These are phyloP conservation scores for Azorinus chamasolen DNA, from an alignment of 2,888 invertebrate genomes.

Conservation along the genomic window DNA sequence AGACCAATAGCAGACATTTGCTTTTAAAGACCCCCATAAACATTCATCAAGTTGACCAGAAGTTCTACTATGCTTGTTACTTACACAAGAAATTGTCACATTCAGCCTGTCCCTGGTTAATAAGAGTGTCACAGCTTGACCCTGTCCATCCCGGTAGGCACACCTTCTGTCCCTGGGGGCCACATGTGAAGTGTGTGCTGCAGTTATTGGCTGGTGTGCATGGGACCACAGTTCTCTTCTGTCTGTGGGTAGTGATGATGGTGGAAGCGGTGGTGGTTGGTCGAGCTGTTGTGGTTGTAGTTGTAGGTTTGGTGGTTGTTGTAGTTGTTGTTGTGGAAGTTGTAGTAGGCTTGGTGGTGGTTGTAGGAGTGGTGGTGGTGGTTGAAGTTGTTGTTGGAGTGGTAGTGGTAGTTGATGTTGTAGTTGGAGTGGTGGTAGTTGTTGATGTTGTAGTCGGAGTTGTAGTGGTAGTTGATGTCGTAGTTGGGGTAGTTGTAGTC, in stretches of 20 bases:
- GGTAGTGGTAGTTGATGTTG: background rate
- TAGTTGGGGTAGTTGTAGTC: conserved; percentile 22
- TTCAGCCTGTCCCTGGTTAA: conserved; percentile 54
- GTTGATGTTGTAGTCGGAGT: conserved; percentile 4
- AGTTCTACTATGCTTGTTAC: no score
- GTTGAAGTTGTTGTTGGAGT: background rate
- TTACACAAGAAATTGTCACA: conserved; percentile 66
- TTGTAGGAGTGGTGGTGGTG: background rate
- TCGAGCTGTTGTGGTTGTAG: background rate
- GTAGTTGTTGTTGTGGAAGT: conserved; percentile 6
- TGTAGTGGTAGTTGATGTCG: conserved; percentile 1
- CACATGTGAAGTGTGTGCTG: conserved; percentile 95
- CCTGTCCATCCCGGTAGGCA: conserved; percentile 98
- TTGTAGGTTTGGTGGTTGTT: background rate
- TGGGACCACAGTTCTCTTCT: conserved; percentile 25
- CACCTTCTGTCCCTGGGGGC: conserved; percentile 94
- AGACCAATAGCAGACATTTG: no score
- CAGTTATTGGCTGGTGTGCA: conserved; percentile 52
- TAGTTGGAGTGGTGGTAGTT: conserved; percentile 11
- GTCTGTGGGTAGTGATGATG: conserved; percentile 21
- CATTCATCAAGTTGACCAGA: no score
- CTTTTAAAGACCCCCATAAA: no score
- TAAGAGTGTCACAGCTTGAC: conserved; percentile 91
- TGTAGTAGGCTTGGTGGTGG: conserved; percentile 11
- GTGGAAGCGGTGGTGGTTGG: conserved; percentile 15